A percentile compares a stretch with the other conserved stretches of the same genome.
phyloP scores from a whole-genome alignment of 1,140 invertebrate species.

The Aethina tumida region DNA sequence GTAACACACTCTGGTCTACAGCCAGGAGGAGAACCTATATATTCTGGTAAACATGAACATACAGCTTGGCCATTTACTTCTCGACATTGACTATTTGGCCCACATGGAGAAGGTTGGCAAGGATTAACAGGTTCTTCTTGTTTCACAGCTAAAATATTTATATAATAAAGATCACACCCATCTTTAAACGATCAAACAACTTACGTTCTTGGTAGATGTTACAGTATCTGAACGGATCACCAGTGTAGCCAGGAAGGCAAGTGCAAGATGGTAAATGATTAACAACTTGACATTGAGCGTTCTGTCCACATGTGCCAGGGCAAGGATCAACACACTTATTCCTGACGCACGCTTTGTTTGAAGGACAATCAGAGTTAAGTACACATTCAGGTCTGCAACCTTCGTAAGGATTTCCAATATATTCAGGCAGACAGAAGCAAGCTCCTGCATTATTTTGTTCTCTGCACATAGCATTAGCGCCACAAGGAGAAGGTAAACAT shows the following conservation, averaged over 20 bases:
- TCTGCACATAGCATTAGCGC: conserved; percentile 39
- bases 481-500: conserved; percentile 42
- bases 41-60: conserved; percentile 56
- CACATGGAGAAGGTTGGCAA: conserved; percentile 59
- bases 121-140: conserved; percentile 38
- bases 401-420: conserved; percentile 42
- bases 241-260: conserved; percentile 44
- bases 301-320: conserved; percentile 40
- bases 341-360: conserved; percentile 37
- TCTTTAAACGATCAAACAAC: background rate
- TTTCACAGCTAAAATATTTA: conserved; percentile 45
- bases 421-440: conserved; percentile 41
- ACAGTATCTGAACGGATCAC: conserved; percentile 45
- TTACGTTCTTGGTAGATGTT: conserved; percentile 27
- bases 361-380: conserved; percentile 39
- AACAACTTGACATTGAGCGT: conserved; percentile 44
- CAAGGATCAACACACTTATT: conserved; percentile 44
- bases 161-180: background rate
- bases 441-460: conserved; percentile 37
- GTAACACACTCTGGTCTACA: conserved; percentile 55
- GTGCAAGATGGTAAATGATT: conserved; percentile 47
- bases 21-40: conserved; percentile 52
- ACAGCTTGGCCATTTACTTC: conserved; percentile 50
- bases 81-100: conserved; percentile 60
- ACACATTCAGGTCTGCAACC: conserved; percentile 41